Conservation (phyloP, 2,888 invertebrate genomes). For the Hyposoter didymator region DNA sequence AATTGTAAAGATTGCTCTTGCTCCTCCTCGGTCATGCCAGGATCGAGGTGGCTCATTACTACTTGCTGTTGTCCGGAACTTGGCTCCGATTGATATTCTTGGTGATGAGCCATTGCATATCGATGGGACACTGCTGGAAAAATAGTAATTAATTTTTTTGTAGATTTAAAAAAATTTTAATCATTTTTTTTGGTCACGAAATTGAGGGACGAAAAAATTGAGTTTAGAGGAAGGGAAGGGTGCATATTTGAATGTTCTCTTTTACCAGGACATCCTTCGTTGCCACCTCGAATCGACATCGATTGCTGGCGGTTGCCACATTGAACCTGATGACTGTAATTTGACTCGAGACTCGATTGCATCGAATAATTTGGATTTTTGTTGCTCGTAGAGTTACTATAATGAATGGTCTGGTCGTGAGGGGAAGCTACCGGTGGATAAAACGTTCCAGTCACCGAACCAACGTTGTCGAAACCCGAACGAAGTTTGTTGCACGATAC, state of each 20-base stretch:
- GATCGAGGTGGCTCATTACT: constrained; percentile 79
- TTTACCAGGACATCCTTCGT: constrained; percentile 81
- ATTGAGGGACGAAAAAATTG: background rate
- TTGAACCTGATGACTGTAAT: constrained; percentile 79
- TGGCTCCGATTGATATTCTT: constrained; percentile 79
- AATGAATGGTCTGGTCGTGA: constrained; percentile 89
- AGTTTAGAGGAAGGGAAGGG: background rate
- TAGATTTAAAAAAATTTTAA: too few relatives aligned
- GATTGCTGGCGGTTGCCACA: constrained; percentile 79
- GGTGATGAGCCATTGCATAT: constrained; percentile 82
- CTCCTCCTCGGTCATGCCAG: constrained; percentile 76
- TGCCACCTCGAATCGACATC: constrained; percentile 83
- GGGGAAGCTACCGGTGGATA: constrained; percentile 95
- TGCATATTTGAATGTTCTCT: constrained; percentile 8
- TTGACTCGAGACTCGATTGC: constrained; percentile 78
- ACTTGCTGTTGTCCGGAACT: constrained; percentile 75
- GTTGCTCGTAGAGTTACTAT: constrained; percentile 77
- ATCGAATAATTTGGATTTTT: constrained; percentile 80
- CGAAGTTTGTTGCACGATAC: constrained; percentile 93
- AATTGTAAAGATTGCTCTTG: constrained; percentile 81
- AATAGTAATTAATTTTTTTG: background rate
- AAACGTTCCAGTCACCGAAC: constrained; percentile 94
- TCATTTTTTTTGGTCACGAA: background rate
- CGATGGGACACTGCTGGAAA: constrained; percentile 80
- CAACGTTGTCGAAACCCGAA: constrained; percentile 92